phyloP scores from a whole-genome alignment of 2,797 vertebrate genomes.

The Micrastur ruficollis region DNA sequence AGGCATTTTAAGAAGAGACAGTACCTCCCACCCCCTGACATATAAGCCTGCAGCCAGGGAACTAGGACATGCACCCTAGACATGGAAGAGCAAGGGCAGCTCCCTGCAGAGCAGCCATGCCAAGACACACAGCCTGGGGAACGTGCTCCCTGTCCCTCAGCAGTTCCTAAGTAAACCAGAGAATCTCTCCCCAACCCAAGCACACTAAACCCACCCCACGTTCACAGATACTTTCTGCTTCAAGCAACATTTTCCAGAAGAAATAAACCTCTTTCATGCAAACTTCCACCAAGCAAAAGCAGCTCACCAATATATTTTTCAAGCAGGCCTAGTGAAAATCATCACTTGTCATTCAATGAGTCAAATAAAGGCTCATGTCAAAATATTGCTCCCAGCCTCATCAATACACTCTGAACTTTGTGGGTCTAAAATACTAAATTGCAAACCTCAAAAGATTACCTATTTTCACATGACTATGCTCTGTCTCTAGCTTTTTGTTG shows the following conservation, averaged over 20 bases:
- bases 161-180: not conserved
- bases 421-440: not conserved
- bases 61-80: not conserved
- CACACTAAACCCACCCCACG: not conserved
- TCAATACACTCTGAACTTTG: not conserved
- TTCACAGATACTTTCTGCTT: not conserved
- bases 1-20: not conserved
- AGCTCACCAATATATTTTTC: not conserved
- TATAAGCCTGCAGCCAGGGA: not conserved
- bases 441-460: not conserved
- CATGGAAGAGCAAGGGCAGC: not conserved
- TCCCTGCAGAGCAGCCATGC: not conserved
- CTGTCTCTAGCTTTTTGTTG: not conserved
- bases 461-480: not conserved
- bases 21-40: not conserved
- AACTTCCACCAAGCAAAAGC: not conserved
- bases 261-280: not conserved
- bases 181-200: not conserved
- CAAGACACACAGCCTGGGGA: not conserved
- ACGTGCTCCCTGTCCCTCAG: not conserved
- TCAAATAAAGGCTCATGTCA: not conserved
- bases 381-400: not conserved
- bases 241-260: not conserved
- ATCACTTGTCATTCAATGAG: not conserved
- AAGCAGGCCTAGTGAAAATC: not conserved